A percentile compares a stretch with the other conserved stretches of the same genome.
Conservation (phyloP, 2,113 vertebrate genomes). For the Cebidichthys violaceus region DNA sequence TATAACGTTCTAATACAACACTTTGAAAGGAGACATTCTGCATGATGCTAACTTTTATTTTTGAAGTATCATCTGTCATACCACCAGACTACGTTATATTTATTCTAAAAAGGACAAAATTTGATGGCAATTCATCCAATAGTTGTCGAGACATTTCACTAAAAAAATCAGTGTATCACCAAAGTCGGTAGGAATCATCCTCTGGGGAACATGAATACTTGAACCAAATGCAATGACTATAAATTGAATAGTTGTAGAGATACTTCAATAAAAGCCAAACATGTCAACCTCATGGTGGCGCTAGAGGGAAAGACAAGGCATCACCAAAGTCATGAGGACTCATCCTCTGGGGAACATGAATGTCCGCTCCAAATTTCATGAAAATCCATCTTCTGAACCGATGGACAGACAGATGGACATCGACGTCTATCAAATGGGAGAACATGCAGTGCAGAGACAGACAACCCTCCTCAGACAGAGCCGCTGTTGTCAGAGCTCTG, state of each 20-base stretch:
- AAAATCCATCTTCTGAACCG: not conserved
- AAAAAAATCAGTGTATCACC: not conserved
- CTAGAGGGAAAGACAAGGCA: not conserved
- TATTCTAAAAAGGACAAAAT: too few species aligned
- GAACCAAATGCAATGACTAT: not conserved
- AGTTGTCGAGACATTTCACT: not conserved
- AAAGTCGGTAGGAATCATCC: not conserved
- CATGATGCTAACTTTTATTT: too few species aligned
- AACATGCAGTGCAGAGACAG: not conserved
- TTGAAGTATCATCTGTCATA: too few species aligned
- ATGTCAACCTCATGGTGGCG: not conserved
- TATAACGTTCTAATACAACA: too few species aligned
- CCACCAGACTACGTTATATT: too few species aligned
- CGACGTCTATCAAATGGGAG: not conserved
- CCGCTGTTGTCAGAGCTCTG: constrained; percentile 35
- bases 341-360: not conserved
- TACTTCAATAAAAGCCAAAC: not conserved
- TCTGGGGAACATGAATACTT: not conserved
- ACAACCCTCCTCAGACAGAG: constrained; percentile 27
- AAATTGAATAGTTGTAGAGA: not conserved
- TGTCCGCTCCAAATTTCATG: not conserved
- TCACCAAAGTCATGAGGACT: not conserved
- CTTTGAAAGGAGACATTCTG: too few species aligned
- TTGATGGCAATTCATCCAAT: not conserved
- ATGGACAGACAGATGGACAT: not conserved